phyloP scores from a whole-genome alignment of 2,797 vertebrate genomes.

The Picus viridis region DNA sequence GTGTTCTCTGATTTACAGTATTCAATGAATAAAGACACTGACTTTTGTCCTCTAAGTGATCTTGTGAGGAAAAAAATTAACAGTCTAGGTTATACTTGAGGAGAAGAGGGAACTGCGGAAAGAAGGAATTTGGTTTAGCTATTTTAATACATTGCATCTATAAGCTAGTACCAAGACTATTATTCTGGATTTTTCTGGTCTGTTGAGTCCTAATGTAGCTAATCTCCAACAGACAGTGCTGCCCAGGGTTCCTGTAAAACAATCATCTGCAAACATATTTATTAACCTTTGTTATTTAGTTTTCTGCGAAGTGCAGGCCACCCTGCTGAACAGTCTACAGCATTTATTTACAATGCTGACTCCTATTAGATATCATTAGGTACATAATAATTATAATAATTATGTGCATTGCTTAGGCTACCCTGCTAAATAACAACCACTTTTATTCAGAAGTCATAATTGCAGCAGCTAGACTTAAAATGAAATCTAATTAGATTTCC shows the following conservation, averaged over 20 bases:
- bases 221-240: slow-evolving; percentile 67
- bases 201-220: slow-evolving; percentile 56
- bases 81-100: neutral
- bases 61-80: neutral
- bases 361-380: slow-evolving; percentile 84
- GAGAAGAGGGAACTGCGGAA: neutral
- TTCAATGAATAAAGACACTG: neutral
- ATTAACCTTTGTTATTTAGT: slow-evolving; percentile 69
- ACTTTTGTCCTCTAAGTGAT: neutral
- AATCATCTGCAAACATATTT: slow-evolving; percentile 65
- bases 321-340: slow-evolving; percentile 73
- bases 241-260: slow-evolving; percentile 63
- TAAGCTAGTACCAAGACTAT: slow-evolving; percentile 37
- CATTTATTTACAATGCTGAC: slow-evolving; percentile 73
- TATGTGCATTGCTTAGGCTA: slow-evolving; percentile 80
- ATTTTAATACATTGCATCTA: slow-evolving; percentile 29
- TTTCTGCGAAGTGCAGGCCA: slow-evolving; percentile 72
- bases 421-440: slow-evolving; percentile 82
- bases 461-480: slow-evolving; percentile 79
- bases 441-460: slow-evolving; percentile 85
- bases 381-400: slow-evolving; percentile 86
- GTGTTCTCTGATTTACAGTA: neutral
- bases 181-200: slow-evolving; percentile 68
- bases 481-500: slow-evolving; percentile 83
- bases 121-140: neutral